Conservation (phyloP, 2,797 vertebrate species). For the Clarias platycephalus region DNA sequence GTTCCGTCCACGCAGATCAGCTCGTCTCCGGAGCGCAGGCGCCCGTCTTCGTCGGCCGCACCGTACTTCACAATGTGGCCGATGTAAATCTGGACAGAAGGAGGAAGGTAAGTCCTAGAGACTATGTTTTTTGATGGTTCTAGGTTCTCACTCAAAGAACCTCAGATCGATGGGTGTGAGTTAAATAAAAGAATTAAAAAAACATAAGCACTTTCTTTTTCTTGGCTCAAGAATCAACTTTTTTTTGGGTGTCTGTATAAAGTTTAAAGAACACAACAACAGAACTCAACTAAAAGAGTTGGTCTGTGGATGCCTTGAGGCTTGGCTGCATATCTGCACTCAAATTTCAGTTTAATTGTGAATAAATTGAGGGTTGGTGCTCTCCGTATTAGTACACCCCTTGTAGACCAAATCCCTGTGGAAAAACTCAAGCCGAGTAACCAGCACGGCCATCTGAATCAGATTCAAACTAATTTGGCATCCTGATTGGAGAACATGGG, state of each 20-base stretch:
- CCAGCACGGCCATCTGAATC: constrained; percentile 50
- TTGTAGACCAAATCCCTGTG: constrained; percentile 16
- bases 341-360: constrained; percentile 16
- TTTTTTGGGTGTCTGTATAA: not conserved
- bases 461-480: constrained; percentile 47
- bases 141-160: not conserved
- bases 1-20: constrained; percentile 97
- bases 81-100: constrained; percentile 87
- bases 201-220: not conserved
- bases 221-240: not conserved
- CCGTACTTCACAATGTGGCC: constrained; percentile 98
- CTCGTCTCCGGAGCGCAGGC: constrained; percentile 93
- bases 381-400: not conserved
- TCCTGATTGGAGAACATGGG: constrained; percentile 41
- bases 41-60: constrained; percentile 93
- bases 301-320: not conserved
- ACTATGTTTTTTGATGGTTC: not conserved
- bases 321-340: not conserved
- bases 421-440: constrained; percentile 37
- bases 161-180: not conserved
- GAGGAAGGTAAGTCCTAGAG: not conserved
- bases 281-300: not conserved
- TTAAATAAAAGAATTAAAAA: not conserved
- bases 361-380: constrained; percentile 27
- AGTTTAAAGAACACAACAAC: not conserved